Conservation (phyloP, 2,797 vertebrate species). For the Cirrhinus molitorella region DNA sequence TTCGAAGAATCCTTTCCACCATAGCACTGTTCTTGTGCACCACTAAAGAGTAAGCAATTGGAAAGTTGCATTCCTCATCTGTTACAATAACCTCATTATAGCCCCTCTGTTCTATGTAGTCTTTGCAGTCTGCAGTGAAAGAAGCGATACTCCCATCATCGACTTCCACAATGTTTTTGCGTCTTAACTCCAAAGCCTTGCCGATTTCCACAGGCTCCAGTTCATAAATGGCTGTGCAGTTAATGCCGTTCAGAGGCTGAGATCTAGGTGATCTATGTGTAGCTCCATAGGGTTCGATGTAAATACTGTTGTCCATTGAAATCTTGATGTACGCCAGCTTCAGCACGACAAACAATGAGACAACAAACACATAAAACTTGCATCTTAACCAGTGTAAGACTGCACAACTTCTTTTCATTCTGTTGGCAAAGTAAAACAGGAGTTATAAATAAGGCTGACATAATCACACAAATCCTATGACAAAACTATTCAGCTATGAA, state of each 20-base stretch:
- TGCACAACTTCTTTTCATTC: slow-evolving; percentile 87
- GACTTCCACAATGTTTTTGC: slow-evolving; percentile 79
- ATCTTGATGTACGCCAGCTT: slow-evolving; percentile 79
- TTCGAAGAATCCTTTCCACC: slow-evolving; percentile 91
- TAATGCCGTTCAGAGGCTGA: slow-evolving; percentile 76
- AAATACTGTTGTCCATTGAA: slow-evolving; percentile 71
- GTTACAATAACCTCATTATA: slow-evolving; percentile 80
- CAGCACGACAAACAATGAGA: slow-evolving; percentile 80
- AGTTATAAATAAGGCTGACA: background rate
- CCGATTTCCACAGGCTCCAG: slow-evolving; percentile 90
- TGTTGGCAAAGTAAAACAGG: slow-evolving; percentile 68
- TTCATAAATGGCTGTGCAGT: slow-evolving; percentile 87
- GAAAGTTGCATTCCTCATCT: slow-evolving; percentile 81
- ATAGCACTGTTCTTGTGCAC: slow-evolving; percentile 92
- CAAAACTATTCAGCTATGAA: background rate
- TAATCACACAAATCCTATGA: background rate
- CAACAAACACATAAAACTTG: slow-evolving; percentile 78
- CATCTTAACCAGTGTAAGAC: slow-evolving; percentile 71
- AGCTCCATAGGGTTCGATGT: slow-evolving; percentile 82
- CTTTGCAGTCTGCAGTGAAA: slow-evolving; percentile 81
- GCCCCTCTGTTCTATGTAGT: slow-evolving; percentile 77
- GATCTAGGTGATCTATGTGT: slow-evolving; percentile 73
- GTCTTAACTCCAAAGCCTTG: slow-evolving; percentile 86
- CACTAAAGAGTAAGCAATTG: slow-evolving; percentile 91
- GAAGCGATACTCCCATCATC: slow-evolving; percentile 80